A percentile compares a stretch with the other conserved stretches of the same genome.
phyloP scores from a whole-genome alignment of 2,113 vertebrate genomes.

The Dissostichus mawsoni region DNA sequence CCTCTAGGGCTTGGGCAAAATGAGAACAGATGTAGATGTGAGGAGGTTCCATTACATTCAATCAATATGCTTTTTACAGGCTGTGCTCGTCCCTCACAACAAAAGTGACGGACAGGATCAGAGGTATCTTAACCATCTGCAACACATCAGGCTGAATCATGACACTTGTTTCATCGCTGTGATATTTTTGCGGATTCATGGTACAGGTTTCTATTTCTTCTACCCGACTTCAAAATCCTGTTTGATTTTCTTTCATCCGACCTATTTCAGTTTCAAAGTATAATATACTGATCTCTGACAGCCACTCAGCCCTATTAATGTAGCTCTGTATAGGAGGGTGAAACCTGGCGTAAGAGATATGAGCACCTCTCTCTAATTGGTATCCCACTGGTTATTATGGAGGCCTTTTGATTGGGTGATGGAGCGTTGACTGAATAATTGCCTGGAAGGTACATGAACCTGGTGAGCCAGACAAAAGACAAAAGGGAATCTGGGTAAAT shows the following conservation, averaged over 20 bases:
- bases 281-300: conserved; percentile 42
- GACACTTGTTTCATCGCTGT: conserved; percentile 34
- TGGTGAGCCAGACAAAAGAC: conserved; percentile 23
- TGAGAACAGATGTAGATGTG: conserved; percentile 77
- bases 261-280: conserved; percentile 43
- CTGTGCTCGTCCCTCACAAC: conserved; percentile 42
- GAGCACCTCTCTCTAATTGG: conserved; percentile 65
- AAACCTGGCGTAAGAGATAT: conserved; percentile 48
- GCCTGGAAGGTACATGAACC: conserved; percentile 50
- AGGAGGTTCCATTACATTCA: conserved; percentile 54
- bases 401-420: conserved; percentile 68
- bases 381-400: conserved; percentile 63
- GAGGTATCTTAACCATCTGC: conserved; percentile 43
- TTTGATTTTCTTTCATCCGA: conserved; percentile 48
- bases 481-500: conserved; percentile 33
- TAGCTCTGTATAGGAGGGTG: conserved; percentile 14
- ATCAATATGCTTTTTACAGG: conserved; percentile 76
- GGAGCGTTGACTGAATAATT: conserved; percentile 55
- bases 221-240: conserved; percentile 27
- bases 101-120: conserved; percentile 24
- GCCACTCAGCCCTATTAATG: conserved; percentile 40
- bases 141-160: conserved; percentile 66
- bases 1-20: conserved; percentile 66
- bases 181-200: background rate
- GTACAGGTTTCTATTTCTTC: conserved; percentile 48